Conservation (phyloP, 2,797 vertebrate genomes). For the Lophotriccus pileatus region DNA sequence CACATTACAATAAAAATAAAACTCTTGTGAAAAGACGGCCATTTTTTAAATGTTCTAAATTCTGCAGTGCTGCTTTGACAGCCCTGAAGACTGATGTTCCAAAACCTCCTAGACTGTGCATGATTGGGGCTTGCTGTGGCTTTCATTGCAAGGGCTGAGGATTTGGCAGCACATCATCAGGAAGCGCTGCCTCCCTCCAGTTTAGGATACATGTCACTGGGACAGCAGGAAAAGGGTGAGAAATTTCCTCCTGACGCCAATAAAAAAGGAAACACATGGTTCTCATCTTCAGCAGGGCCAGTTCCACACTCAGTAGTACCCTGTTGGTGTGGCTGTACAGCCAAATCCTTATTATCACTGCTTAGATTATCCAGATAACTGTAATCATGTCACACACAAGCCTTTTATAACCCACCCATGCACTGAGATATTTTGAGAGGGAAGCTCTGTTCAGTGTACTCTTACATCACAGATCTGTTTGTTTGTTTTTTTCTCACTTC, state of each 20-base stretch:
- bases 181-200: not conserved
- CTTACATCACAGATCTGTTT: not conserved
- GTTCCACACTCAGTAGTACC: not conserved
- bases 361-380: not conserved
- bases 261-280: not conserved
- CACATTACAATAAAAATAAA: conserved; percentile 45
- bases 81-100: not conserved
- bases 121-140: not conserved
- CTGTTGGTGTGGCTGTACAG: not conserved
- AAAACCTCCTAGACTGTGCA: not conserved
- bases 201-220: not conserved
- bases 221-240: not conserved
- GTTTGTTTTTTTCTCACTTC: not conserved
- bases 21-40: not conserved
- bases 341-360: not conserved
- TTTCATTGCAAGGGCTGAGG: not conserved
- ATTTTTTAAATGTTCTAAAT: not conserved
- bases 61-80: not conserved
- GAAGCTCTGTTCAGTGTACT: not conserved
- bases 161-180: not conserved
- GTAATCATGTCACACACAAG: not conserved
- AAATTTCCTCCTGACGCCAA: not conserved
- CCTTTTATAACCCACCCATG: not conserved
- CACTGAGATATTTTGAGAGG: not conserved
- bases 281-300: not conserved